Conservation (phyloP, 2,888 invertebrate species). For the Amiota mariae region DNA sequence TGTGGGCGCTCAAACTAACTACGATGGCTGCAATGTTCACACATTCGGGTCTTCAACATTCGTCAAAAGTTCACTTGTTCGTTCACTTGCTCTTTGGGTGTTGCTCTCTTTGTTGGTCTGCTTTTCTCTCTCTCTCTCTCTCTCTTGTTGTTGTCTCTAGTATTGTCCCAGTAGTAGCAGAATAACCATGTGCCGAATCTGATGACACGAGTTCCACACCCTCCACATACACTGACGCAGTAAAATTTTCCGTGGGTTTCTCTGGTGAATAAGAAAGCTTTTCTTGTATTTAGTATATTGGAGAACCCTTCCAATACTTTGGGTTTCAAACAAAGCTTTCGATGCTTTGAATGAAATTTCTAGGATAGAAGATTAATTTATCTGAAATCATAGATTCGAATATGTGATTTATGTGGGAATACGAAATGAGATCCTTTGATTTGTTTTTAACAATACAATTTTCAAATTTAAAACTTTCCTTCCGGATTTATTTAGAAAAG, state of each 20-base stretch:
- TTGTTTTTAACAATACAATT: too few relatives aligned
- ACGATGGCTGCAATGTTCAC: slow-evolving; percentile 30
- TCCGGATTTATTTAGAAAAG: neutral
- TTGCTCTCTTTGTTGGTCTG: neutral
- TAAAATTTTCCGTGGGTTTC: neutral
- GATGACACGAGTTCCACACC: slow-evolving; percentile 13
- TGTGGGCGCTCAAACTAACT: slow-evolving; percentile 37
- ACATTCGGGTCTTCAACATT: too few relatives aligned
- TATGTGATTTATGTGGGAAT: too few relatives aligned
- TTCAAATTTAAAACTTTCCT: too few relatives aligned
- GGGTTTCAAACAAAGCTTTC: neutral
- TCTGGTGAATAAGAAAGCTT: neutral
- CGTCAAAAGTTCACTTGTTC: slow-evolving; percentile 11
- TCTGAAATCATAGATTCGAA: too few relatives aligned
- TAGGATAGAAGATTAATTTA: too few relatives aligned
- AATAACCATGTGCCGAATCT: slow-evolving; percentile 38
- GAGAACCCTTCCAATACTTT: slow-evolving; percentile 3
- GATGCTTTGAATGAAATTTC: too few relatives aligned
- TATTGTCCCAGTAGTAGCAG: slow-evolving; percentile 26
- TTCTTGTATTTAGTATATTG: neutral
- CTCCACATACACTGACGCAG: slow-evolving; percentile 30
- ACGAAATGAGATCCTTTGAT: too few relatives aligned
- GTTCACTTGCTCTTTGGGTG: neutral
- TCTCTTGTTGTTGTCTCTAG: slow-evolving; percentile 57
- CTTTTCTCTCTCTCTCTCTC: too few relatives aligned